Percentiles rank a stretch among this genome's conserved stretches.
Conservation (phyloP, 2,888 invertebrate species). For the Schizaphis graminum region DNA sequence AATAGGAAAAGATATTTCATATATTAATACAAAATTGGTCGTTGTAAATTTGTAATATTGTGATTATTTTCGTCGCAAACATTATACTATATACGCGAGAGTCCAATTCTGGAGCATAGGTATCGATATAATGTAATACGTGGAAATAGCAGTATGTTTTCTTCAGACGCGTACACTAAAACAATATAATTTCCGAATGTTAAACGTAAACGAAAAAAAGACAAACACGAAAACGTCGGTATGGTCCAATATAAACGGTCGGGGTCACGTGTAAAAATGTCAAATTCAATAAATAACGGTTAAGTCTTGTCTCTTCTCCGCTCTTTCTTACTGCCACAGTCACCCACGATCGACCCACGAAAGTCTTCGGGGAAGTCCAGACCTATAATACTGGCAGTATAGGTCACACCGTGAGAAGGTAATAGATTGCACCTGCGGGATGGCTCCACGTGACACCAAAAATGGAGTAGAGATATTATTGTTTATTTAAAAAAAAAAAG, state of each 20-base stretch:
- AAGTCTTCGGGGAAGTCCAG: background rate
- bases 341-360: background rate
- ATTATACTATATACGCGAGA: too few relatives aligned
- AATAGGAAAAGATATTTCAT: too few relatives aligned
- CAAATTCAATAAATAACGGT: conserved; percentile 46
- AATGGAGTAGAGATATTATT: background rate
- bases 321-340: too few relatives aligned
- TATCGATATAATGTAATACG: background rate
- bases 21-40: too few relatives aligned
- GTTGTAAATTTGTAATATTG: too few relatives aligned
- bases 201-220: conserved; percentile 1
- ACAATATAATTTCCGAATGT: background rate
- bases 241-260: background rate
- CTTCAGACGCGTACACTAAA: background rate
- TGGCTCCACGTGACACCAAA: background rate
- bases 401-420: background rate
- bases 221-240: background rate
- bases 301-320: background rate
- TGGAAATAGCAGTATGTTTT: background rate
- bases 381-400: background rate
- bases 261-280: conserved; percentile 42
- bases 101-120: background rate
- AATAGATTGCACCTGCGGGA: conserved; percentile 3
- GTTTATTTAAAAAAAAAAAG: background rate
- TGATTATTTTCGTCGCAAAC: too few relatives aligned